phyloP scores from a whole-genome alignment of 1,140 invertebrate genomes.

The Liolophura sinensis region DNA sequence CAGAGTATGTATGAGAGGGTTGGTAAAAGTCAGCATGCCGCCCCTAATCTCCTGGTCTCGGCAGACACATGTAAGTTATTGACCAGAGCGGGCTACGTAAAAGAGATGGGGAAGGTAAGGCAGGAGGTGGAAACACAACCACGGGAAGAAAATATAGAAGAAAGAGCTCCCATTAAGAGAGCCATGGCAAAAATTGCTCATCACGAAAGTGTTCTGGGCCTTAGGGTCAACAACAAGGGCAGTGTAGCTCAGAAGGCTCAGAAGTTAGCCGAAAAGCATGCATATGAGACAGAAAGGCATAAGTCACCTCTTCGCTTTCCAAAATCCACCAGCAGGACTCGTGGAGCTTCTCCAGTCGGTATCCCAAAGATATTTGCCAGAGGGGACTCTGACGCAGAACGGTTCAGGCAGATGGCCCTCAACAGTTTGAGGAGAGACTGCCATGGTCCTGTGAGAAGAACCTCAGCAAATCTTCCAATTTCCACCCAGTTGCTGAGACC shows the following conservation, averaged over 20 bases:
- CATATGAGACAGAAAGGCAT: conserved; percentile 20
- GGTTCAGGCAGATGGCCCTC: conserved; percentile 19
- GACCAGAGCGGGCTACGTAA: conserved; percentile 42
- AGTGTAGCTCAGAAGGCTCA: neutral
- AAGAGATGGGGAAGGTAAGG: conserved; percentile 33
- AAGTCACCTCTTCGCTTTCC: conserved; percentile 35
- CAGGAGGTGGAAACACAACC: conserved; percentile 4
- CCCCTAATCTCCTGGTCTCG: conserved; percentile 46
- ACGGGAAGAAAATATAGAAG: too few species aligned
- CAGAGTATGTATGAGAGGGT: conserved; percentile 33
- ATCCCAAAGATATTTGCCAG: conserved; percentile 47
- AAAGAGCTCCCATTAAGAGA: too few species aligned
- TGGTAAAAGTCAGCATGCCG: conserved; percentile 16
- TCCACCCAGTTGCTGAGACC: conserved; percentile 32
- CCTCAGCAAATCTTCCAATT: conserved; percentile 31
- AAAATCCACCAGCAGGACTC: conserved; percentile 30
- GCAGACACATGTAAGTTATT: conserved; percentile 46
- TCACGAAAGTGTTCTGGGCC: too few species aligned
- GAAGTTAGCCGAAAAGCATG: conserved; percentile 1
- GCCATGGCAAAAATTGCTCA: too few species aligned
- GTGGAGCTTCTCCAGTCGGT: conserved; percentile 37
- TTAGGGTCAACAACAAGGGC: too few species aligned
- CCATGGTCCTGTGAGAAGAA: conserved; percentile 20
- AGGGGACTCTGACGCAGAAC: conserved; percentile 20
- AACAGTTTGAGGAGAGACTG: conserved; percentile 8